A percentile compares a stretch with the other conserved stretches of the same genome.
phyloP scores from a whole-genome alignment of 1,140 invertebrate genomes.

The Rhizoglyphus robini region DNA sequence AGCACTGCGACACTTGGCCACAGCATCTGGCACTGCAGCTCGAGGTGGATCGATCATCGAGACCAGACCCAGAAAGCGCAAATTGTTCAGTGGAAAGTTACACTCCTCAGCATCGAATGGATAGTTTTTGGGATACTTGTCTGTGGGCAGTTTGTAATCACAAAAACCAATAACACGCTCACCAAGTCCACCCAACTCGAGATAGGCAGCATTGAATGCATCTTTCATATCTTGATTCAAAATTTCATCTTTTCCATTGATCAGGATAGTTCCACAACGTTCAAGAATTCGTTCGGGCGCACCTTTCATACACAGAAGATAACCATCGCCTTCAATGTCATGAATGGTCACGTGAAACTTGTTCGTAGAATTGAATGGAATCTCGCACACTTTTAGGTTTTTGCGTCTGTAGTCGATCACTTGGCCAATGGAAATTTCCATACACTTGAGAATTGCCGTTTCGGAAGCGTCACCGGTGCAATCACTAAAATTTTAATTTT shows the following conservation, averaged over 20 bases:
- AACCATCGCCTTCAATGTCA: slow-evolving; percentile 79
- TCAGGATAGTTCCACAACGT: slow-evolving; percentile 84
- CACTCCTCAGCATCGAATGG: slow-evolving; percentile 52
- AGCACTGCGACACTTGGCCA: slow-evolving; percentile 94
- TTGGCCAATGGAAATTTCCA: slow-evolving; percentile 84
- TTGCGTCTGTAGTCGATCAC: slow-evolving; percentile 71
- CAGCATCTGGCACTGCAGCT: slow-evolving; percentile 84
- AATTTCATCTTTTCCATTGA: slow-evolving; percentile 87
- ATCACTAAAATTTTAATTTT: slow-evolving; percentile 30
- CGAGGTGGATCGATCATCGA: slow-evolving; percentile 98
- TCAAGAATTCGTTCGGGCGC: slow-evolving; percentile 97
- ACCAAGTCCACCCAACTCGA: slow-evolving; percentile 45
- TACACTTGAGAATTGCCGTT: slow-evolving; percentile 87
- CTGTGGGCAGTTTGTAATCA: slow-evolving; percentile 28
- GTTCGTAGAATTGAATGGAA: slow-evolving; percentile 99
- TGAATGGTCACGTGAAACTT: slow-evolving; percentile 93
- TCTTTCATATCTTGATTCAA: slow-evolving; percentile 43
- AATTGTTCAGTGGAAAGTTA: slow-evolving; percentile 82
- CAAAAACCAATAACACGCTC: slow-evolving; percentile 42
- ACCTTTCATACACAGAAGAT: slow-evolving; percentile 98
- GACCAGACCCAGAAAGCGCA: slow-evolving; percentile 96
- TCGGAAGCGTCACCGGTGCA: slow-evolving; percentile 77
- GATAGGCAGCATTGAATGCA: slow-evolving; percentile 43
- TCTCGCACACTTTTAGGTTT: slow-evolving; percentile 91
- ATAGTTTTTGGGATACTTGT: slow-evolving; percentile 35